A percentile compares a stretch with the other conserved stretches of the same genome.
phyloP scores from a whole-genome alignment of 2,113 vertebrate genomes.

The Ondatra zibethicus region DNA sequence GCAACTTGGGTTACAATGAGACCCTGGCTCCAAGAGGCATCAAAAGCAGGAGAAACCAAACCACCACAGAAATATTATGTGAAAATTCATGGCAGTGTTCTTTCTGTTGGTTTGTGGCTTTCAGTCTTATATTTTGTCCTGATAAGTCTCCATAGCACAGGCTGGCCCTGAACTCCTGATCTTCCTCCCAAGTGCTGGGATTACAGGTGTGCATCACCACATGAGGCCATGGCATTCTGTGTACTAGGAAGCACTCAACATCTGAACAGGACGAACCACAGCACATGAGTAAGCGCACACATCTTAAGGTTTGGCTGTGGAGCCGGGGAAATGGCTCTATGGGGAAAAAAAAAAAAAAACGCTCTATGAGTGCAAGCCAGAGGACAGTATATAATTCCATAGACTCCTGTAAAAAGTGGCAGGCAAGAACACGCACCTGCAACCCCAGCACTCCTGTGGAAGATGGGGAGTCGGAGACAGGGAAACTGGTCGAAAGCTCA shows the following conservation, averaged over 20 bases:
- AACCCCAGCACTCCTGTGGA: not conserved
- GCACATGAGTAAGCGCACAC: too few relatives aligned
- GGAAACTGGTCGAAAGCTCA: not conserved
- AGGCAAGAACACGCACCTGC: not conserved
- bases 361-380: not conserved
- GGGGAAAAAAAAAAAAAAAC: not conserved
- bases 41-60: not conserved
- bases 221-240: not conserved
- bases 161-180: not conserved
- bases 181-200: not conserved
- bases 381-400: not conserved
- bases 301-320: not conserved
- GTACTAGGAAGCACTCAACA: not conserved
- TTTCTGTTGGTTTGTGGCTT: not conserved
- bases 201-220: not conserved
- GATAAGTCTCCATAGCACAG: not conserved
- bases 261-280: not conserved
- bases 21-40: not conserved
- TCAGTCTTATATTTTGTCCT: not conserved
- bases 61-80: not conserved
- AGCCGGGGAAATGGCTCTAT: not conserved
- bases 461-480: not conserved
- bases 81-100: not conserved
- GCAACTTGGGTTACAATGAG: not conserved
- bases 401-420: not conserved